These are phyloP conservation scores for Phymanthus crucifer DNA, from an alignment of 92 coral and sea anemone species.

Conservation along the genomic window DNA sequence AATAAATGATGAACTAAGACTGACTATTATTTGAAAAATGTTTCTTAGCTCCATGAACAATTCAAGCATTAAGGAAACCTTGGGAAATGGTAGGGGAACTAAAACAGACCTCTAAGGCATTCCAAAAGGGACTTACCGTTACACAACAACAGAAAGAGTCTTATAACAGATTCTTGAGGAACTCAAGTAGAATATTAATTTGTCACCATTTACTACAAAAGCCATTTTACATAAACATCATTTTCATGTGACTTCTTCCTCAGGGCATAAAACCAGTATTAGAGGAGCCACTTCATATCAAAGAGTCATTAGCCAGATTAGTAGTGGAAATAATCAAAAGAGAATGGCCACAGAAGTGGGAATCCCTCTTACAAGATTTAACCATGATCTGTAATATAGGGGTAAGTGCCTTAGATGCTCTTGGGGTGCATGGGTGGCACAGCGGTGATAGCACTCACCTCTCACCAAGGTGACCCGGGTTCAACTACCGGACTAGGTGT, in stretches of 20 bases:
- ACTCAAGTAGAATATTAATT: neutral
- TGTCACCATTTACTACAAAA: no score
- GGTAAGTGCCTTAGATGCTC: constrained; percentile 48
- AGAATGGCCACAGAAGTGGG: constrained; percentile 99
- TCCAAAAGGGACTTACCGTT: neutral
- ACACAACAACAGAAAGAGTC: neutral
- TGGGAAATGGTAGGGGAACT: neutral
- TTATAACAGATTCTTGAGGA: neutral
- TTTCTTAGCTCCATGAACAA: no score
- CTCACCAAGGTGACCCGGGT: no score
- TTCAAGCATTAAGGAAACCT: no score
- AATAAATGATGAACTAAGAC: no score
- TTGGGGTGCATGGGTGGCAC: no score
- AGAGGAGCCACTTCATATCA: constrained; percentile 84
- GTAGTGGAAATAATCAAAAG: constrained; percentile 87
- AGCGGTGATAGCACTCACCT: no score
- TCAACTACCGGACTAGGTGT: no score
- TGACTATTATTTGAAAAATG: no score
- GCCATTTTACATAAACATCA: neutral
- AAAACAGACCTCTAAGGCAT: neutral
- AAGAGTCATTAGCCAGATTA: constrained; percentile 82
- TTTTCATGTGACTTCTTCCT: neutral
- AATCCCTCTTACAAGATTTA: constrained; percentile 64
- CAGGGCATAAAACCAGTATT: constrained; percentile 79
- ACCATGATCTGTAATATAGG: constrained; percentile 71